A percentile compares a stretch with the other conserved stretches of the same genome.
phyloP scores from a whole-genome alignment of 2,888 invertebrate species.

The Yponomeuta malinellus region DNA sequence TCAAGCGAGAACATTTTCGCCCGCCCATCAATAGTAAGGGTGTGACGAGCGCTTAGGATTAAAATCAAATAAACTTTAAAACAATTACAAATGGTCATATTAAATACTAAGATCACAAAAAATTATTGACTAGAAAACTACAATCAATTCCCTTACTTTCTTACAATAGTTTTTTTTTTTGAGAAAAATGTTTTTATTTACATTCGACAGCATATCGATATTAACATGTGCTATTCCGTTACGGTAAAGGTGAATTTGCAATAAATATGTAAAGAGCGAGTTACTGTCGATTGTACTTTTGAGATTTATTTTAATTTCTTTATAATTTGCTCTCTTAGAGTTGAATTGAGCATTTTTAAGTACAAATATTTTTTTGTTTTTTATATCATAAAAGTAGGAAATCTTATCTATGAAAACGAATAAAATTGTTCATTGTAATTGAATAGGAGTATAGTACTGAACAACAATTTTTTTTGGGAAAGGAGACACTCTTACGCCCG shows the following conservation, averaged over 20 bases:
- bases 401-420: not conserved
- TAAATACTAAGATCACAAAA: slow-evolving; percentile 60
- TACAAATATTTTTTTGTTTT: not conserved
- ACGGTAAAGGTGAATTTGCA: no score
- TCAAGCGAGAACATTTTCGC: not conserved
- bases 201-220: no score
- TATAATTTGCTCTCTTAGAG: not conserved
- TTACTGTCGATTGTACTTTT: no score
- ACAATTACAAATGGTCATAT: slow-evolving; percentile 22
- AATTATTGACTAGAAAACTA: slow-evolving; percentile 57
- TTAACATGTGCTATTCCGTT: no score
- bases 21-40: slow-evolving; percentile 25
- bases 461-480: not conserved
- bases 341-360: not conserved
- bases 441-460: not conserved
- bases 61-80: not conserved
- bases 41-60: not conserved
- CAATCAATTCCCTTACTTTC: slow-evolving; percentile 52
- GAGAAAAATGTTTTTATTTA: not conserved
- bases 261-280: no score
- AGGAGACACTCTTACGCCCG: not conserved
- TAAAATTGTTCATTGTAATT: not conserved
- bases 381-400: not conserved
- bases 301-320: not conserved
- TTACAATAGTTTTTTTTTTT: not conserved